Percentiles rank a stretch among this genome's conserved stretches.
Evolutionary conservation across 1,140 invertebrate genomes (phyloP).

Genomic region (Magallana angulata): DNA sequence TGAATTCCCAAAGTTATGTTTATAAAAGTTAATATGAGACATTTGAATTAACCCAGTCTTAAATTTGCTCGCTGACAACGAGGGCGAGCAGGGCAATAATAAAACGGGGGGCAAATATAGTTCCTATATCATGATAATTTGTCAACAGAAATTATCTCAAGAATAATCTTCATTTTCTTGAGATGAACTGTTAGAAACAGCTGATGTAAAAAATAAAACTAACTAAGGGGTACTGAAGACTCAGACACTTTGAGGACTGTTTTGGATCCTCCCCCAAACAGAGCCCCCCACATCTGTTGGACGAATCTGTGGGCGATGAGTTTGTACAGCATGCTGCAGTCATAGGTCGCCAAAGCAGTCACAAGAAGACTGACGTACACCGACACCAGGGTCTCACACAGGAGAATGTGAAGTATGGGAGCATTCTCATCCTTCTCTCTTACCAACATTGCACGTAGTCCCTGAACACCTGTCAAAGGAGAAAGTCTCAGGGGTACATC

Average conservation of each 20-base stretch:
- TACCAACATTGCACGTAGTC: slow-evolving; percentile 91
- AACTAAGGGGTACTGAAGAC: slow-evolving; percentile 41
- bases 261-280: slow-evolving; percentile 97
- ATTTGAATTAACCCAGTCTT: no score
- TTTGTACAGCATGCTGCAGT: slow-evolving; percentile 93
- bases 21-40: no score
- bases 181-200: neutral
- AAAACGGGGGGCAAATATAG: no score
- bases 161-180: neutral
- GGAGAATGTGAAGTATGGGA: slow-evolving; percentile 93
- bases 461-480: slow-evolving; percentile 87
- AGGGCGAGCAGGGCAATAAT: no score
- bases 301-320: slow-evolving; percentile 92
- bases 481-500: neutral
- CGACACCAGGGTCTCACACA: slow-evolving; percentile 95
- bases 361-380: slow-evolving; percentile 95
- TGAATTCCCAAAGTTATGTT: no score
- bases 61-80: no score
- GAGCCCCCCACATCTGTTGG: slow-evolving; percentile 88
- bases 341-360: slow-evolving; percentile 95
- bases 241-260: slow-evolving; percentile 83
- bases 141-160: no score
- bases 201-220: neutral
- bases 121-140: no score
- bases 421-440: slow-evolving; percentile 97